phyloP scores from a whole-genome alignment of 1,140 invertebrate genomes.

The Cotesia glomerata region DNA sequence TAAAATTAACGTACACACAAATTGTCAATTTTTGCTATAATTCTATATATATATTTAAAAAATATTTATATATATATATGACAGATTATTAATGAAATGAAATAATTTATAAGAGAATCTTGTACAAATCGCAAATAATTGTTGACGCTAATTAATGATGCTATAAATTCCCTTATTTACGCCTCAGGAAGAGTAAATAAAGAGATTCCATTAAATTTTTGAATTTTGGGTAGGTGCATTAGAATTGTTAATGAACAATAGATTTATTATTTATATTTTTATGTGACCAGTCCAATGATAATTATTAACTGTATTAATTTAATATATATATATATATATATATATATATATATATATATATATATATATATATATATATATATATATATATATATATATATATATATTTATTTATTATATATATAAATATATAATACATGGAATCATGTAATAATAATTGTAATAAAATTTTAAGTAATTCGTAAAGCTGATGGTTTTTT shows the following conservation, averaged over 20 bases:
- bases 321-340: conserved; percentile 23
- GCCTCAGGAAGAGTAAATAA: background rate
- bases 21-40: too few relatives aligned
- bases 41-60: background rate
- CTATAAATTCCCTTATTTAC: background rate
- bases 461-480: too few relatives aligned
- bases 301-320: conserved; percentile 43
- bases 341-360: too few relatives aligned
- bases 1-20: too few relatives aligned
- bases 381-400: conserved; percentile 20
- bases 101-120: background rate
- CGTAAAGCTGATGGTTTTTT: too few relatives aligned
- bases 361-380: conserved; percentile 21
- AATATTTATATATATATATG: background rate
- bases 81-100: background rate
- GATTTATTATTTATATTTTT: conserved; percentile 48
- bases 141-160: too few relatives aligned
- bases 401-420: too few relatives aligned
- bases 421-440: background rate
- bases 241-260: conserved; percentile 30
- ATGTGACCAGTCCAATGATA: conserved; percentile 40
- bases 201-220: conserved; percentile 4
- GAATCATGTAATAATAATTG: background rate
- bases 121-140: background rate
- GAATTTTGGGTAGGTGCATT: conserved; percentile 25